Conservation (phyloP, 2,113 vertebrate genomes). For the Rhinichthys klamathensis region DNA sequence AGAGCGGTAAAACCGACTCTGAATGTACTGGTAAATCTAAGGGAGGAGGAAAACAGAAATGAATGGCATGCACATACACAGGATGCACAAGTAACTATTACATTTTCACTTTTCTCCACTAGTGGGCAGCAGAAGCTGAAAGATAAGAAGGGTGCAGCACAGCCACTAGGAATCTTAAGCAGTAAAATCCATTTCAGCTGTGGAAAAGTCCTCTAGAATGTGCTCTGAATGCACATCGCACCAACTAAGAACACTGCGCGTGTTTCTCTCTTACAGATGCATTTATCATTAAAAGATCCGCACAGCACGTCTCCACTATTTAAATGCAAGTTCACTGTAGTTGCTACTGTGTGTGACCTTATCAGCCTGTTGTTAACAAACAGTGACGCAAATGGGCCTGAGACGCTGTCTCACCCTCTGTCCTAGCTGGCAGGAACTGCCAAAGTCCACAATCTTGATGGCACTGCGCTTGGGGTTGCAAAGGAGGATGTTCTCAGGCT, state of each 20-base stretch:
- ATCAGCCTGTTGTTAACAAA: neutral
- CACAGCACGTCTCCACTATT: neutral
- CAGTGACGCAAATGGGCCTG: neutral
- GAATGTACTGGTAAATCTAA: slow-evolving; percentile 96
- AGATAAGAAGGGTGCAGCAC: slow-evolving; percentile 47
- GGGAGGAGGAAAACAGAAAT: slow-evolving; percentile 11
- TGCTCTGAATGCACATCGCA: slow-evolving; percentile 31
- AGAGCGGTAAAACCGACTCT: slow-evolving; percentile 94
- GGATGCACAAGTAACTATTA: neutral
- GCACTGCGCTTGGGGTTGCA: slow-evolving; percentile 94
- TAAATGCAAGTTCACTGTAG: neutral
- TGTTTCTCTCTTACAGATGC: neutral
- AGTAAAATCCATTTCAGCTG: slow-evolving; percentile 41
- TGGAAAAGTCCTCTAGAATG: slow-evolving; percentile 42
- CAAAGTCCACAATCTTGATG: slow-evolving; percentile 95
- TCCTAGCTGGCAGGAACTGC: slow-evolving; percentile 92
- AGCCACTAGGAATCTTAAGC: slow-evolving; percentile 27
- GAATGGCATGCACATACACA: neutral
- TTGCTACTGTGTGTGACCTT: neutral
- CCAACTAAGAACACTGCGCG: neutral
- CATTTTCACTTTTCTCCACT: slow-evolving; percentile 39
- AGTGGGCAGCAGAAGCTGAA: slow-evolving; percentile 48
- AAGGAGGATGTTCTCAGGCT: slow-evolving; percentile 94
- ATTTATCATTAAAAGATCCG: neutral
- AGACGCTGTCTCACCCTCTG: slow-evolving; percentile 80